Evolutionary conservation across 1,140 invertebrate genomes (phyloP), one percentile per base, ranked within the genome.

Genomic region (Drosophila hydei): DNA sequence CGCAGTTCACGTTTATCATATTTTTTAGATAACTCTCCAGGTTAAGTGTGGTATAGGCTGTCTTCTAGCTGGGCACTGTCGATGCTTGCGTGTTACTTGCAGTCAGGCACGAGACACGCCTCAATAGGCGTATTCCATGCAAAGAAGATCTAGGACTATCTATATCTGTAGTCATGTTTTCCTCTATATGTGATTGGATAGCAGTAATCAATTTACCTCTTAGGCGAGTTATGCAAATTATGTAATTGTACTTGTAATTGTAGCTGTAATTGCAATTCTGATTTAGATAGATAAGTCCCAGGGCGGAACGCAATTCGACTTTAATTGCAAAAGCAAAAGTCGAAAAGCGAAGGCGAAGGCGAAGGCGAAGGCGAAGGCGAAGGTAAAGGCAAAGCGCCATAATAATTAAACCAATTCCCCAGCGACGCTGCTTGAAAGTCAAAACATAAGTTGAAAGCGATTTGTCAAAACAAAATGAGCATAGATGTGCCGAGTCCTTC

Each of bases 371-470:
- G 30, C 12, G 2, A 6, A 11, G 30, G 30, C 25, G 6, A 4
- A 33, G 9, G 30, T 11, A 33, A 3, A 33, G 2, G 30, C 30
- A 33, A 33, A 33, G 30, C 11, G 19, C 54, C 71, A 67, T 72
- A 68, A 69, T 76, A 76, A 78, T 76, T 78, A 69, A 78, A 73
- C 64, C 18, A 60, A 71, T 63, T 25, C 76, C 70, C 63, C 16
- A 64, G 65, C 61, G 71, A 72, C 48, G 25, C 30, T 59, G 14
- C 25, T 63, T n/a, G 40, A 72, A 79, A 76, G 63, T 76, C 72
- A 76, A 79, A 80, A 60, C 76, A 79, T 72, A 80, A 72, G 76
- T 54, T 79, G 50, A 61, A 68, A 79, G 63, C 59, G 45, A 80
- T 80, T 80, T 78, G 76, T 78, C 73, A 78, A 76, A 72, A 68